phyloP scores from a whole-genome alignment of 1,140 invertebrate genomes.

The Ectropis grisescens region DNA sequence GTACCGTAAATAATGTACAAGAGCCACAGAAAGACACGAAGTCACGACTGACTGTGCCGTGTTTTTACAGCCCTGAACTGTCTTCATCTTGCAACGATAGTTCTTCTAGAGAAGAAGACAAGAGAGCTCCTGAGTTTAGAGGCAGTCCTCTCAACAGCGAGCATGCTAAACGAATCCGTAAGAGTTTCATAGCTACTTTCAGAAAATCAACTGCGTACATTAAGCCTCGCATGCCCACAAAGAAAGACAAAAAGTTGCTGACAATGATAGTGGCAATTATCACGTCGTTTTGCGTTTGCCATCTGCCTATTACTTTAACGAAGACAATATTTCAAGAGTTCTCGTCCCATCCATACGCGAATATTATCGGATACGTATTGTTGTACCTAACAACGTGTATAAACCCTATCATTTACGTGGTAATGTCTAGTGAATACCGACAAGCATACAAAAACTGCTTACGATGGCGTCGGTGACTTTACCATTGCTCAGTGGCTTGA shows the following conservation, averaged over 20 bases:
- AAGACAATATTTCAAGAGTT: conserved; percentile 74
- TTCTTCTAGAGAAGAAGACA: conserved; percentile 23
- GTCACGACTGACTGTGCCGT: conserved; percentile 13
- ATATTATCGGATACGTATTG: conserved; percentile 82
- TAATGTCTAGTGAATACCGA: conserved; percentile 88
- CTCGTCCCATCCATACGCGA: conserved; percentile 73
- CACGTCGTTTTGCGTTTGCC: conserved; percentile 82
- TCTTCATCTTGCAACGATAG: conserved; percentile 48
- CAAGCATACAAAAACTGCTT: conserved; percentile 85
- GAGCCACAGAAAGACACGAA: not conserved
- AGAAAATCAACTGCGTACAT: conserved; percentile 31
- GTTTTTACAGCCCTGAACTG: conserved; percentile 20
- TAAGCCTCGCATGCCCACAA: conserved; percentile 74
- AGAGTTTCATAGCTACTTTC: conserved; percentile 25
- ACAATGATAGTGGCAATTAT: conserved; percentile 91
- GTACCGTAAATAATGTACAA: not conserved
- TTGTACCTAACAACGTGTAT: conserved; percentile 88
- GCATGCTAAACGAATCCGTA: conserved; percentile 11
- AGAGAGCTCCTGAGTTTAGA: conserved; percentile 6
- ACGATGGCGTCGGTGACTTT: conserved; percentile 70
- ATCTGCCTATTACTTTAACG: conserved; percentile 84
- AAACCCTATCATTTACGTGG: conserved; percentile 89
- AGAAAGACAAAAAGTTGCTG: conserved; percentile 81
- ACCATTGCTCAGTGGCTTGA: no score
- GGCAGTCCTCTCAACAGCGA: conserved; percentile 6